These are phyloP conservation scores for Camponotus floridanus DNA, from an alignment of 1,140 invertebrate species.

Conservation along the genomic window DNA sequence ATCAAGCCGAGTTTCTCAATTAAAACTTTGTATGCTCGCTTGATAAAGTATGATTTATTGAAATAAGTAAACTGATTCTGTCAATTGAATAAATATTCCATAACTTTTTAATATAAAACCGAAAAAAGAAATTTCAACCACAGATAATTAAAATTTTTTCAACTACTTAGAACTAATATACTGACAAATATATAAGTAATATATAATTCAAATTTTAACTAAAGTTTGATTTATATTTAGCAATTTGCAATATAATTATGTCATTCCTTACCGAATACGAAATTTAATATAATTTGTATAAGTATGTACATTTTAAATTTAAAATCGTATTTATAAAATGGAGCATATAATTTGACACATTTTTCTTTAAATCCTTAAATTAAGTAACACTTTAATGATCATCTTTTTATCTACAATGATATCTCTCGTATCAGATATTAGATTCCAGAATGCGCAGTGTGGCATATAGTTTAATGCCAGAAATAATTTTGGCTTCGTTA, in stretches of 20 bases:
- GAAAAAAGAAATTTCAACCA: not conserved
- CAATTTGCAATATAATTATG: not conserved
- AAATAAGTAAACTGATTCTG: constrained; percentile 19
- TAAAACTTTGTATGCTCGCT: not conserved
- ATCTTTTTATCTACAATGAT: not conserved
- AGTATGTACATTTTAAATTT: too few species aligned
- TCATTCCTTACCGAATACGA: not conserved
- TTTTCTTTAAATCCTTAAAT: not conserved
- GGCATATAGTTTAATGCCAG: constrained; percentile 32
- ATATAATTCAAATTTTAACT: not conserved
- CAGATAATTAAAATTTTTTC: not conserved
- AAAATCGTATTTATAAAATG: too few species aligned
- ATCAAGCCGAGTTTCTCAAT: not conserved
- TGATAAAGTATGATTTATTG: constrained; percentile 7
- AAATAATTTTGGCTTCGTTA: constrained; percentile 70
- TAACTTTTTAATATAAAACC: not conserved
- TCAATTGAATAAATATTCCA: not conserved
- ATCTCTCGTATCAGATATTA: not conserved
- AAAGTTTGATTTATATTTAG: not conserved
- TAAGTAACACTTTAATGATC: not conserved
- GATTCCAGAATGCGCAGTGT: not conserved
- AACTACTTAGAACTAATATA: not conserved
- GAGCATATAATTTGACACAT: not conserved
- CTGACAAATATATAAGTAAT: not conserved
- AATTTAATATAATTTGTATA: not conserved